These are phyloP conservation scores for Lomographa bimaculata DNA, from an alignment of 2,888 invertebrate species.

Conservation along the genomic window DNA sequence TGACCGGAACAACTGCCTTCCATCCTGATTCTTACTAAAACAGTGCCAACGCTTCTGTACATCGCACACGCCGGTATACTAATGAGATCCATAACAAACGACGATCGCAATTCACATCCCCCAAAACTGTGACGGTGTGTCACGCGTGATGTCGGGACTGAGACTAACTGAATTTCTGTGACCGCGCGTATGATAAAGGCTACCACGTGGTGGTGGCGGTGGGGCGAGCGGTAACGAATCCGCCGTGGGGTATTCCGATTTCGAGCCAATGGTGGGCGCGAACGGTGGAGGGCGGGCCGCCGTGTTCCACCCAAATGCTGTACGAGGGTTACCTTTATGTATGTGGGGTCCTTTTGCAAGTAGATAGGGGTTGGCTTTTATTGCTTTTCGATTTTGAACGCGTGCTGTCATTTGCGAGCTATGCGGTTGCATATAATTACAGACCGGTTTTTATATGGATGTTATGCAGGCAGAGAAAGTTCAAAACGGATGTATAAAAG, in stretches of 20 bases:
- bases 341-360: constrained; percentile 49
- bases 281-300: constrained; percentile 54
- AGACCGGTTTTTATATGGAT: not conserved
- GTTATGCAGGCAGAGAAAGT: constrained; percentile 9
- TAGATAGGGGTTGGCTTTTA: constrained; percentile 58
- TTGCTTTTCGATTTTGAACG: constrained; percentile 37
- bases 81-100: constrained; percentile 67
- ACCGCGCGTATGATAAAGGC: constrained; percentile 76
- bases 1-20: constrained; percentile 50
- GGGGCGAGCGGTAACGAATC: constrained; percentile 63
- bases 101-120: constrained; percentile 65
- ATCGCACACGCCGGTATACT: constrained; percentile 68
- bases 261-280: constrained; percentile 58
- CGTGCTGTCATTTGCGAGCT: constrained; percentile 20
- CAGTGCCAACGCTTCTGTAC: constrained; percentile 64
- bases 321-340: constrained; percentile 57
- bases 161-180: constrained; percentile 75
- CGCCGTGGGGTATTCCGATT: constrained; percentile 52
- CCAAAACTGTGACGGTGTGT: constrained; percentile 66
- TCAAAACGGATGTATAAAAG: too few relatives aligned
- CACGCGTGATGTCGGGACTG: constrained; percentile 73
- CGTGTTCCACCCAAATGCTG: constrained; percentile 57
- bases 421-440: constrained; percentile 5
- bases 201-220: constrained; percentile 61
- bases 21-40: constrained; percentile 70